Percentiles rank a stretch among this genome's conserved stretches.
Conservation (phyloP, 2,888 invertebrate genomes). For the Keiferia lycopersicella region DNA sequence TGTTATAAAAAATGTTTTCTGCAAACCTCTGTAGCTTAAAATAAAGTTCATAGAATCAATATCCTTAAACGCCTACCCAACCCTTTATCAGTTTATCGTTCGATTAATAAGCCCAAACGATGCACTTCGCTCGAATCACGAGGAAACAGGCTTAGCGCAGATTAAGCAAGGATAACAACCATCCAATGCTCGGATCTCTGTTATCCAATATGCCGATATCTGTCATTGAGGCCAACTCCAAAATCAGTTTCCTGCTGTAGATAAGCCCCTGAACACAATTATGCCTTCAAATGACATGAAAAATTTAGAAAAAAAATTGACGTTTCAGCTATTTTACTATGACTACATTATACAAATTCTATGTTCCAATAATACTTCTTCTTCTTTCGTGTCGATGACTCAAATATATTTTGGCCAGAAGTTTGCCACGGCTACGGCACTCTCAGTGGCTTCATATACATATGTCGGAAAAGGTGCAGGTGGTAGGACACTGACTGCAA, state of each 20-base stretch:
- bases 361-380: no score
- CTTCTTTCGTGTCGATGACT: no score
- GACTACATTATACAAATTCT: no score
- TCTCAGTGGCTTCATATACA: no score
- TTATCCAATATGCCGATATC: neutral
- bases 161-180: constrained; percentile 25
- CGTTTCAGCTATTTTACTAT: no score
- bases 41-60: neutral
- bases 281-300: no score
- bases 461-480: no score
- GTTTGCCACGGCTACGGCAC: no score
- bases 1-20: no score
- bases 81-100: constrained; percentile 9
- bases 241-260: neutral
- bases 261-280: neutral
- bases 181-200: constrained; percentile 2
- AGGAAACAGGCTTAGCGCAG: constrained; percentile 24
- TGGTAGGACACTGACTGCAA: no score
- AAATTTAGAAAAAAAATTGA: no score
- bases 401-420: no score
- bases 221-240: neutral
- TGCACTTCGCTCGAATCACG: constrained; percentile 28
- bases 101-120: constrained; percentile 16
- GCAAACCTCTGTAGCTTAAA: neutral
- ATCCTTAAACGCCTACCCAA: neutral